Evolutionary conservation across 2,888 invertebrate genomes (phyloP).

Genomic region (Microplitis deprimator): DNA sequence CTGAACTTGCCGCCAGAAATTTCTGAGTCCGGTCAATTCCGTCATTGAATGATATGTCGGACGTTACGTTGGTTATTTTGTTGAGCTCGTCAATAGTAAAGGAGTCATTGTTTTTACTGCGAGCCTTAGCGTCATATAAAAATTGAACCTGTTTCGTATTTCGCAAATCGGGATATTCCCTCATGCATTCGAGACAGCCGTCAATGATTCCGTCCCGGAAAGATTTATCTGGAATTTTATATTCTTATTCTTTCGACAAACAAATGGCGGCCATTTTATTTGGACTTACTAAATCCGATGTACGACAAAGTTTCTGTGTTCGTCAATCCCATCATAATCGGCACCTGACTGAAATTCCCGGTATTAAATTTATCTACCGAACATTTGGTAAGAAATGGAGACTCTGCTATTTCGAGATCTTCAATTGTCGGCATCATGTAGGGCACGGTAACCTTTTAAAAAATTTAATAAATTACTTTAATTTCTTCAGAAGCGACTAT

Average conservation of each 20-base stretch:
- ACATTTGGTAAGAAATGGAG: constrained; percentile 72
- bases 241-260: no score
- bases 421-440: constrained; percentile 70
- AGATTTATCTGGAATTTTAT: not conserved
- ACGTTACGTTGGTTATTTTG: not conserved
- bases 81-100: constrained; percentile 35
- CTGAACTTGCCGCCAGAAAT: constrained; percentile 39
- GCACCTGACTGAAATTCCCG: constrained; percentile 73
- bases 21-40: constrained; percentile 54
- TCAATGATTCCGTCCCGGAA: not conserved
- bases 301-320: not conserved
- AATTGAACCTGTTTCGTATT: not conserved
- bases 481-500: not conserved
- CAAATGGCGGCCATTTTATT: not conserved
- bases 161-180: not conserved
- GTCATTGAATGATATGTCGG: constrained; percentile 46
- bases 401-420: constrained; percentile 68
- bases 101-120: not conserved
- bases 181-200: not conserved
- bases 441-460: not conserved
- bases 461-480: not conserved
- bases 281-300: not conserved
- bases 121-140: not conserved
- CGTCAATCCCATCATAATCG: constrained; percentile 72
- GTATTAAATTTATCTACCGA: constrained; percentile 68